Evolutionary conservation across 2,888 invertebrate genomes (phyloP), one percentile per base, ranked within the genome.

Genomic region (Dione vanillae): DNA sequence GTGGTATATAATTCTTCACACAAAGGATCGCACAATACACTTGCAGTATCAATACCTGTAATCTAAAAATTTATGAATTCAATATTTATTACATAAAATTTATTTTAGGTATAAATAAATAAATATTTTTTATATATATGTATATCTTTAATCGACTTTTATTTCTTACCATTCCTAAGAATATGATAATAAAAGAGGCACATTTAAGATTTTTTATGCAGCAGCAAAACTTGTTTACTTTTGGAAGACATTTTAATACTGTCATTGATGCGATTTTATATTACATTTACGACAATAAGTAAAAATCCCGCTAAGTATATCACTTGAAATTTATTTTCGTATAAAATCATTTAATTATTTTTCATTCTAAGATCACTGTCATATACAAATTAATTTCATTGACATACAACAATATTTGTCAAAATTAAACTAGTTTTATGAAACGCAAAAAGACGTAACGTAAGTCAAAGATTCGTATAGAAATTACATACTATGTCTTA

Each of bases 131-230:
- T n/a, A 16, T 45, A 14, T 45, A n/a, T n/a, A n/a, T n/a, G 45
- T 8, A n/a, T n/a, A 7, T n/a, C n/a, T n/a, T n/a, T n/a, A n/a
- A n/a, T 8, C 1, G 47, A 9, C 1, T 8, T 47, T 19, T 59
- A 59, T 20, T 51, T 51, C 71, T 78, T 73, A 86, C 85, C 82
- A 85, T 80, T 65, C 78, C 80, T 70, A 81, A 75, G 69, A 80
- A 64, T 52, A 73, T 74, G 16, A 81, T 75, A 35, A 76, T 69
- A 58, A 76, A 67, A 54, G 74, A 74, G 41, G 85, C 84, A 16
- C 78, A 69, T 77, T 79, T 83, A 40, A 85, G 75, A 41, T 83
- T 82, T 69, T 75, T 79, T 2, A 80, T 82, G 67, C 84, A 85
- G 59, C 74, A 80, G 74, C 87, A 86, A 74, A 83, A 87, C 67